These are phyloP conservation scores for Knipowitschia caucasica DNA, from an alignment of 2,797 vertebrate species.

Conservation along the genomic window DNA sequence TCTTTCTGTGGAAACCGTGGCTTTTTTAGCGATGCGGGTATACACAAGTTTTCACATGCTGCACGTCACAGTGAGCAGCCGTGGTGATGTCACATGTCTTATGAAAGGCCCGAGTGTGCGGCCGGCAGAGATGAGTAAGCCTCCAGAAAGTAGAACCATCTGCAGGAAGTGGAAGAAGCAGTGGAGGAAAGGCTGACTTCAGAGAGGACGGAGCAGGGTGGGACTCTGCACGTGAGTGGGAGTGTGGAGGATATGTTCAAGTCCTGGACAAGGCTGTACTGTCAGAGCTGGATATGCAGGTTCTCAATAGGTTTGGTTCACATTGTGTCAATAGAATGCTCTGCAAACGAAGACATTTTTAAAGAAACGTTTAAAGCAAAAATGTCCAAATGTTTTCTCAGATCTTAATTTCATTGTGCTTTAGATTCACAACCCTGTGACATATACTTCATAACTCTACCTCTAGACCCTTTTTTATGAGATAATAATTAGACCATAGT, in stretches of 20 bases:
- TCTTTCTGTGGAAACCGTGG: neutral
- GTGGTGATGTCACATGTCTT: constrained; percentile 33
- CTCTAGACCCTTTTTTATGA: too few relatives aligned
- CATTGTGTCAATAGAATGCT: too few relatives aligned
- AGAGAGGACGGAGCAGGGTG: constrained; percentile 17
- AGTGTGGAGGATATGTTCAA: constrained; percentile 6
- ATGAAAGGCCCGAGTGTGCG: constrained; percentile 21
- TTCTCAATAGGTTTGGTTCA: neutral
- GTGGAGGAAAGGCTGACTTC: constrained; percentile 36
- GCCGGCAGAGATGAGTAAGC: constrained; percentile 40
- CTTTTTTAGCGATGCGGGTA: constrained; percentile 2
- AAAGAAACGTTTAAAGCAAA: too few relatives aligned
- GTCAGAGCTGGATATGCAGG: neutral
- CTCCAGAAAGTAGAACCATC: constrained; percentile 47
- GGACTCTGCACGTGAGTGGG: neutral
- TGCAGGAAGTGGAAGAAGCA: constrained; percentile 43
- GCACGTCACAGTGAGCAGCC: constrained; percentile 5
- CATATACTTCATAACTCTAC: too few relatives aligned
- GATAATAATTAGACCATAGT: too few relatives aligned
- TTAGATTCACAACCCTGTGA: too few relatives aligned
- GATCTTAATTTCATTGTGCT: too few relatives aligned
- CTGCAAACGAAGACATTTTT: too few relatives aligned
- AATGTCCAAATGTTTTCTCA: too few relatives aligned
- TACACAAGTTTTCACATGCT: neutral
- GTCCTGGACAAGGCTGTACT: constrained; percentile 14